Evolutionary conservation across 2,113 vertebrate species (phyloP).

Genomic region (Forbesichthys agassizii): DNA sequence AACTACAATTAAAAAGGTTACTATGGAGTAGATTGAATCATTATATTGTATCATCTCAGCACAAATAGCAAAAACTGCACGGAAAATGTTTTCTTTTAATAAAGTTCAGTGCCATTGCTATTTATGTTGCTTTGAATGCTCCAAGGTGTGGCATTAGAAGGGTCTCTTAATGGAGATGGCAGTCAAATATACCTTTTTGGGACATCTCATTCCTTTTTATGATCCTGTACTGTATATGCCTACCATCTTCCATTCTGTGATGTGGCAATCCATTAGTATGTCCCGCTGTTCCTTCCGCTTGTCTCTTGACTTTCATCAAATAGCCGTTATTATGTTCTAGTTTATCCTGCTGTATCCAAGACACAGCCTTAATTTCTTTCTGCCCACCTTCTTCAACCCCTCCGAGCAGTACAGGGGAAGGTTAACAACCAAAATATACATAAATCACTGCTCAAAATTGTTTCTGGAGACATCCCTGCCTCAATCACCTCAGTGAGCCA

Average conservation of each 20-base stretch:
- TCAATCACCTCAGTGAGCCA: slow-evolving; percentile 2
- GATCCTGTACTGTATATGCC: too few species aligned
- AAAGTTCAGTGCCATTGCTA: too few species aligned
- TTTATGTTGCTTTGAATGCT: too few species aligned
- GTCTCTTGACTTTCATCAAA: neutral
- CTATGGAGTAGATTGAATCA: too few species aligned
- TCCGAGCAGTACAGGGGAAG: neutral
- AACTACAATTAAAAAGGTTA: too few species aligned
- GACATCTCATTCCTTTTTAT: too few species aligned
- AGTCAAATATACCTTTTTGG: neutral
- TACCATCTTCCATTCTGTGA: neutral
- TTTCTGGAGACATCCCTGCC: slow-evolving; percentile 6
- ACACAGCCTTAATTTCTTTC: neutral
- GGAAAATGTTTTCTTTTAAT: too few species aligned
- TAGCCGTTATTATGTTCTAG: neutral
- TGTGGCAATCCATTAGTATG: neutral
- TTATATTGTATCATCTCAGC: too few species aligned
- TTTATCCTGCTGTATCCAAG: neutral
- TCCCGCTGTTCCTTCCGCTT: neutral
- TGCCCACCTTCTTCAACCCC: neutral
- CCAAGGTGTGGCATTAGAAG: too few species aligned
- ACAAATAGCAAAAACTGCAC: too few species aligned
- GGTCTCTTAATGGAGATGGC: neutral
- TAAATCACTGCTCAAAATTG: neutral
- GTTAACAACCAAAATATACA: neutral